Base-by-base conservation (phyloP, 2,888 invertebrate genomes). In the Trachelus troglodyta region DNA sequence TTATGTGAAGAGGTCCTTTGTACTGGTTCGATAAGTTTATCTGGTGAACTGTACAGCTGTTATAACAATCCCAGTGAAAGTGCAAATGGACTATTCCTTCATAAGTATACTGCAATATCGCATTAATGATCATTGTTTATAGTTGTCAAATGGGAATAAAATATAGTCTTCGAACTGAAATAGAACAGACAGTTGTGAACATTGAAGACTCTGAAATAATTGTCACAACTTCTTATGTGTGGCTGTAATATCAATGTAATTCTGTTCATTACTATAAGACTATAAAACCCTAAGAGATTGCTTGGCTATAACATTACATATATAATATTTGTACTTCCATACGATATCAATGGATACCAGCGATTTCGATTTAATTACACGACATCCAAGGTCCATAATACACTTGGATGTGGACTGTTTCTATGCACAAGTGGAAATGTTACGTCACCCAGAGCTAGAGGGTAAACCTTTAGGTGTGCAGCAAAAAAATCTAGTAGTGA, bases 351-450 rank as follows among this genome's bases (percentile, higher is more conserved):
- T 90, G 90, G 90, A 90, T 87, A 88, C 85, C 84, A 85, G 83
- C 78, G 88, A 88, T 33, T 89, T 86, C 78, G 87, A 89, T 79
- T 76, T 83, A 34, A 83, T 83, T 69, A 84, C 86, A 79, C 86
- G 85, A 77, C 96, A 96, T 91, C 92, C 94, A 77, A 94, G 94
- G 87, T 94, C 94, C 81, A 95, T 97, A 84, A 94, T 97, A 87
- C 97, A 97, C 90, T 93, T 97, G 86, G 97, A 97, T 90, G 93
- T 96, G 89, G 97, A 97, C 91, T 97, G 95, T 90, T 97, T 96
- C 92, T 97, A 97, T 92, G 97, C 97, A 80, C 97, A 97, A 93
- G 96, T 97, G 83, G 97, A 97, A 92, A 96, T 95, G 93, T 90
- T 95, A 79, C 94, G 94, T 84, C 94, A 96, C 89, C 96, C 96